Evolutionary conservation across 2,888 invertebrate genomes (phyloP), one percentile per base, ranked within the genome.

Genomic region (Coenonympha glycerion): DNA sequence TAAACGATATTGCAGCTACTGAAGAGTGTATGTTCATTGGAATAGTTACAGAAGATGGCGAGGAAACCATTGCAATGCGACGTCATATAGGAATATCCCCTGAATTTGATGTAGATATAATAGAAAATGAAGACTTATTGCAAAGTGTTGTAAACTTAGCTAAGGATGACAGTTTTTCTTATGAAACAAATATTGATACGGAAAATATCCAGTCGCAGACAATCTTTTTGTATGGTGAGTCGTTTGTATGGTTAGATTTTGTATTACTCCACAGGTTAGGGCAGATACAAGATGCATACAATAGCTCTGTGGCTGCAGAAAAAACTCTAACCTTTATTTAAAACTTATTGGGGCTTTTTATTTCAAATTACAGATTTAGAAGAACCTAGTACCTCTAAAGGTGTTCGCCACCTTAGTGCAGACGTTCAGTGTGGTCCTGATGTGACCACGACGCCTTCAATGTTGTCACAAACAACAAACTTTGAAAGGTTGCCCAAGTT

Each of bases 371-470:
- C 67, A 86, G 86, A 86, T 69, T 73, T 85, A 53, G 76, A 86
- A 55, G 85, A 86, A 66, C 86, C 87, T 2, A 82, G 79, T 53
- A 86, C 87, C 49, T 87, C 87, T n/a, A 84, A 82, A 68, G 87
- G 87, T 19, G 68, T 86, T 49, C 77, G 81, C 19, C 82, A 79
- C 55, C 52, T 73, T 18, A 71, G 72, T 47, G 75, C 73, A 64
- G 85, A 86, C 57, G 81, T 73, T 3, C 86, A 86, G 59, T 87
- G 87, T 58, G 84, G 86, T 9, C 73, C 84, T 5, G 85, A 85
- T 49, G 42, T 57, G n/a, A 56, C 55, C 8, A 57, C 63, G 3
- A 50, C 57, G 19, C 63, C 62, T 53, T 61, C 72, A 1, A 62
- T 64, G 55, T 44, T 73, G 18, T 71, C 79, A 13, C 63, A 74